Evolutionary conservation across 2,888 invertebrate species (phyloP).

Genomic region (Rhingia campestris): DNA sequence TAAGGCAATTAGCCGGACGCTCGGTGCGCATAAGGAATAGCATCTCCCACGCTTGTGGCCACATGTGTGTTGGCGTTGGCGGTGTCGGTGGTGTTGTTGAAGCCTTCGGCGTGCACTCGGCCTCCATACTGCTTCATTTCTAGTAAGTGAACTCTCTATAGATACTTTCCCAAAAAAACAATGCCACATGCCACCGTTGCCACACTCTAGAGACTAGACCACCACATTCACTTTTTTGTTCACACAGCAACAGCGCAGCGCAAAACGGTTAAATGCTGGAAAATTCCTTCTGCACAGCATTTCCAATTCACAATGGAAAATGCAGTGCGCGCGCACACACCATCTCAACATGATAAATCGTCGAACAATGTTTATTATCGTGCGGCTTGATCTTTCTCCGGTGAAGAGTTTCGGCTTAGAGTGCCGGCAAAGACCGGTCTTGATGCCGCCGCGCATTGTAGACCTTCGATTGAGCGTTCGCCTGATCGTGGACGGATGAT

Average conservation of each 20-base stretch:
- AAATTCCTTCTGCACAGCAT: constrained; percentile 67
- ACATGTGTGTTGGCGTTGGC: constrained; percentile 60
- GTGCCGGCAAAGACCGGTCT: constrained; percentile 67
- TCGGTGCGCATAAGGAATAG: constrained; percentile 63
- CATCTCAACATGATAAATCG: constrained; percentile 70
- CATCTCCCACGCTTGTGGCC: constrained; percentile 72
- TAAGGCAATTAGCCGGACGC: constrained; percentile 68
- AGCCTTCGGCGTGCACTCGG: constrained; percentile 54
- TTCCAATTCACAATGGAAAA: constrained; percentile 61
- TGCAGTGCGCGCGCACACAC: constrained; percentile 40
- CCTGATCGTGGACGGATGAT: constrained; percentile 37
- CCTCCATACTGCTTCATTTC: constrained; percentile 51
- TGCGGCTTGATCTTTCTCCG: constrained; percentile 65
- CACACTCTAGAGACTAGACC: constrained; percentile 6
- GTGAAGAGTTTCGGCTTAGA: constrained; percentile 34
- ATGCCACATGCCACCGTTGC: constrained; percentile 24
- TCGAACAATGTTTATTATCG: constrained; percentile 69
- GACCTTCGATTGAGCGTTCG: constrained; percentile 47
- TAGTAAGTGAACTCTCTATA: constrained; percentile 49
- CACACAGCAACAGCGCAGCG: constrained; percentile 5
- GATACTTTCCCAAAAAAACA: constrained; percentile 66
- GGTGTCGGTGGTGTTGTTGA: constrained; percentile 14
- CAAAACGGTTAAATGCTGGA: constrained; percentile 9
- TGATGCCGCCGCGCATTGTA: constrained; percentile 40
- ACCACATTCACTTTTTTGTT: constrained; percentile 67